Percentiles rank a stretch among this genome's conserved stretches.
Evolutionary conservation across 2,797 vertebrate genomes (phyloP).

Genomic region (Syndactyla subalaris): DNA sequence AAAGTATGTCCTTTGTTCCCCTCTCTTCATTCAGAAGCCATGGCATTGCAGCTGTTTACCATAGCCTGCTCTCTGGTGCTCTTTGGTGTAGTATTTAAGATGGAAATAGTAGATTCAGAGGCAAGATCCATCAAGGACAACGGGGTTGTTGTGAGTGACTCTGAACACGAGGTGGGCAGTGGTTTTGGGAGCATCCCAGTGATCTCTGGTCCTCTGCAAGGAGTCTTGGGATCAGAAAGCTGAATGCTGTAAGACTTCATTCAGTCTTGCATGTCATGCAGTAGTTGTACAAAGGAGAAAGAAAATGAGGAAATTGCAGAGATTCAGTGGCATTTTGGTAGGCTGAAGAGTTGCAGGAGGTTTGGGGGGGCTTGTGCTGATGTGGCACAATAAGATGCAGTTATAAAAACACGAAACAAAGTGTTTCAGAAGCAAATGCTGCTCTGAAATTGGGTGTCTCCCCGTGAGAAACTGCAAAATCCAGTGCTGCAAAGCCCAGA

Average conservation of each 20-base stretch:
- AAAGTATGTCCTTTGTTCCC: background rate
- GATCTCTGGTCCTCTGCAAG: background rate
- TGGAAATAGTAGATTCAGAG: background rate
- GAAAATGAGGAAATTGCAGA: background rate
- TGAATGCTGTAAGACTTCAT: rapidly evolving
- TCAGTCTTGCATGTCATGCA: rapidly evolving
- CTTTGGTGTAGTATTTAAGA: background rate
- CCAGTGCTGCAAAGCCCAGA: background rate
- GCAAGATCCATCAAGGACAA: background rate
- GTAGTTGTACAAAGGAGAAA: background rate
- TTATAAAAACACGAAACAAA: background rate
- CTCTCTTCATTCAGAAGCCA: background rate
- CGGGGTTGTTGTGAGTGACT: background rate
- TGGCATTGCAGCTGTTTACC: background rate
- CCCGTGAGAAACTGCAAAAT: background rate
- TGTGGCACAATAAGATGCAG: background rate
- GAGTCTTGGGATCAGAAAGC: background rate
- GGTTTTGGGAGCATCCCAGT: background rate
- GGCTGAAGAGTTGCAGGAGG: background rate
- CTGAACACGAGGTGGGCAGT: background rate
- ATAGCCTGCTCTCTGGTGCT: background rate
- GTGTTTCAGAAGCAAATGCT: background rate
- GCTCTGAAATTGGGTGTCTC: background rate
- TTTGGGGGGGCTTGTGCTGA: background rate
- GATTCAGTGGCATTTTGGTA: background rate